These are phyloP conservation scores for Ochotona princeps DNA, from an alignment of 2,113 vertebrate species.

Conservation along the genomic window DNA sequence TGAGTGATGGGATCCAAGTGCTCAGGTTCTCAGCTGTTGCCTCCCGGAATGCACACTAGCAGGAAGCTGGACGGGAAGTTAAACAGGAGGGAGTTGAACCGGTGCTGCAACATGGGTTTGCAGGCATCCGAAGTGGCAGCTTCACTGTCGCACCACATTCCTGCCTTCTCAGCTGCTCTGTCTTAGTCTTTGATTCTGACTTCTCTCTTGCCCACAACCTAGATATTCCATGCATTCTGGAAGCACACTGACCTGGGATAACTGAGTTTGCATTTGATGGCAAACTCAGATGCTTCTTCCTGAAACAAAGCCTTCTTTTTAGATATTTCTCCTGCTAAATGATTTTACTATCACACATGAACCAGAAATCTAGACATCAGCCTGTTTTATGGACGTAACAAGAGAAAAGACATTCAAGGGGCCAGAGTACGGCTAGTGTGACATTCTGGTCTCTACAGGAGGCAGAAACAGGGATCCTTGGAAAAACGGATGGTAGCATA, in stretches of 20 bases:
- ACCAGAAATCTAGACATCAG: background rate
- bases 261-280: background rate
- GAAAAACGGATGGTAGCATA: background rate
- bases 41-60: too few relatives aligned
- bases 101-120: too few relatives aligned
- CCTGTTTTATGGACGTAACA: background rate
- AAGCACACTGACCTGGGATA: background rate
- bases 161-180: background rate
- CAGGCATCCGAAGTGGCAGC: too few relatives aligned
- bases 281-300: background rate
- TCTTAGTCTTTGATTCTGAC: background rate
- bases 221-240: background rate
- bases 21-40: too few relatives aligned
- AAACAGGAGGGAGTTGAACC: too few relatives aligned
- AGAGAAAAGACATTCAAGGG: background rate
- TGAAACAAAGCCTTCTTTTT: background rate
- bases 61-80: too few relatives aligned
- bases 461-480: background rate
- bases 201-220: background rate
- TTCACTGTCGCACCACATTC: too few relatives aligned
- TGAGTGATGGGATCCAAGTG: too few relatives aligned
- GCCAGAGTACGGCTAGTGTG: background rate
- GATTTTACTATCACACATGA: too few relatives aligned
- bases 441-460: background rate
- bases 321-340: background rate